Percentiles rank a stretch among this genome's conserved stretches.
phyloP scores from a whole-genome alignment of 2,888 invertebrate species.

The Agonopterix alstromeriana region DNA sequence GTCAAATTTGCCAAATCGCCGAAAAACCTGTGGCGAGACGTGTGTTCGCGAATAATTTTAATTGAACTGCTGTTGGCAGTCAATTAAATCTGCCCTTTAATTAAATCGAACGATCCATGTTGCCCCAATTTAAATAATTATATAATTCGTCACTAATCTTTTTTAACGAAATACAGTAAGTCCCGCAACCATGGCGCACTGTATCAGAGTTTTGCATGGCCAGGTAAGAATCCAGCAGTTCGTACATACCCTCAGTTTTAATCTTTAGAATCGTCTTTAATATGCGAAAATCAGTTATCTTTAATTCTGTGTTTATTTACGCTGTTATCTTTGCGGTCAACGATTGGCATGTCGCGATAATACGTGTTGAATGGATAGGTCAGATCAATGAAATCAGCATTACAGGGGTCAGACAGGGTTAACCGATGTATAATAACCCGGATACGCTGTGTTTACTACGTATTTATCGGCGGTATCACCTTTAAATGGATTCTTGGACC shows the following conservation, averaged over 20 bases:
- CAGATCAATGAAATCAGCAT: slow-evolving; percentile 38
- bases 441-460: slow-evolving; percentile 12
- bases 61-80: slow-evolving; percentile 27
- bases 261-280: background rate
- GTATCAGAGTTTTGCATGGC: slow-evolving; percentile 86
- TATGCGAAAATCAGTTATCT: background rate
- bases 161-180: slow-evolving; percentile 41
- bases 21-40: slow-evolving; percentile 23
- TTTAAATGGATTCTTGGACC: slow-evolving; percentile 2
- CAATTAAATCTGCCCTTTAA: slow-evolving; percentile 21
- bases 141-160: slow-evolving; percentile 25
- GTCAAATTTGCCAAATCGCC: slow-evolving; percentile 30
- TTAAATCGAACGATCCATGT: slow-evolving; percentile 52
- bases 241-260: background rate
- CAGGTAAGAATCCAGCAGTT: slow-evolving; percentile 73
- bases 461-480: slow-evolving; percentile 1
- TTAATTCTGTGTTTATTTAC: slow-evolving; percentile 41
- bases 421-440: slow-evolving; percentile 16
- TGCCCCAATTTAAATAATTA: slow-evolving; percentile 43
- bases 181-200: slow-evolving; percentile 84
- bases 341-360: slow-evolving; percentile 31
- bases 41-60: slow-evolving; percentile 22
- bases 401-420: slow-evolving; percentile 38
- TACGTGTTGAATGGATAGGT: slow-evolving; percentile 39
- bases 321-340: slow-evolving; percentile 30